Conservation (phyloP, 1,140 invertebrate genomes). For the Chrysomallon squamiferum region DNA sequence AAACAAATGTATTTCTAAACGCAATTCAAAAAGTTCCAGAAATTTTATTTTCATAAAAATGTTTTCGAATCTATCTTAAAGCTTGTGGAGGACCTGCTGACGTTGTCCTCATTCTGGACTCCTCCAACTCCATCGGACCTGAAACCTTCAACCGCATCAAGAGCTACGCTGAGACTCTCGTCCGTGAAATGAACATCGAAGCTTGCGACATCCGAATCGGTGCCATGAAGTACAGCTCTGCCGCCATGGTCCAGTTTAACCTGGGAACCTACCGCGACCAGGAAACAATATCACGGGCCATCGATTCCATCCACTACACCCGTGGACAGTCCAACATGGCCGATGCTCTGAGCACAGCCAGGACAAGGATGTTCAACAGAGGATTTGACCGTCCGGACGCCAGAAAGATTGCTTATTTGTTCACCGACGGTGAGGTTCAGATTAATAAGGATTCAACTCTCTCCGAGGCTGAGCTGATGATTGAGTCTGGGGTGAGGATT, state of each 20-base stretch:
- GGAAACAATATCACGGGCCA: slow-evolving; percentile 20
- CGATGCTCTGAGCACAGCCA: slow-evolving; percentile 38
- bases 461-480: slow-evolving; percentile 44
- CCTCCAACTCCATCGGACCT: slow-evolving; percentile 49
- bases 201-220: slow-evolving; percentile 51
- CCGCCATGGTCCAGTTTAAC: slow-evolving; percentile 51
- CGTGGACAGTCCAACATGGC: slow-evolving; percentile 52
- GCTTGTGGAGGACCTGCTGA: slow-evolving; percentile 53
- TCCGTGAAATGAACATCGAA: slow-evolving; percentile 45
- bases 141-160: slow-evolving; percentile 46
- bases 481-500: slow-evolving; percentile 39
- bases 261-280: slow-evolving; percentile 17
- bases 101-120: slow-evolving; percentile 58
- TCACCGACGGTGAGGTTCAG: slow-evolving; percentile 49
- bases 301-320: slow-evolving; percentile 44
- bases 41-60: no score
- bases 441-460: slow-evolving; percentile 38
- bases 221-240: slow-evolving; percentile 55
- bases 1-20: no score
- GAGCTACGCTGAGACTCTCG: slow-evolving; percentile 46
- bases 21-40: no score
- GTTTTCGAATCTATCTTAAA: no score
- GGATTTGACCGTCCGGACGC: slow-evolving; percentile 41
- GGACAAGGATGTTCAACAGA: slow-evolving; percentile 46
- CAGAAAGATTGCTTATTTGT: slow-evolving; percentile 49